Evolutionary conservation across 2,113 vertebrate species (phyloP), one percentile per base, ranked within the genome.

Genomic region (Gobius niger): DNA sequence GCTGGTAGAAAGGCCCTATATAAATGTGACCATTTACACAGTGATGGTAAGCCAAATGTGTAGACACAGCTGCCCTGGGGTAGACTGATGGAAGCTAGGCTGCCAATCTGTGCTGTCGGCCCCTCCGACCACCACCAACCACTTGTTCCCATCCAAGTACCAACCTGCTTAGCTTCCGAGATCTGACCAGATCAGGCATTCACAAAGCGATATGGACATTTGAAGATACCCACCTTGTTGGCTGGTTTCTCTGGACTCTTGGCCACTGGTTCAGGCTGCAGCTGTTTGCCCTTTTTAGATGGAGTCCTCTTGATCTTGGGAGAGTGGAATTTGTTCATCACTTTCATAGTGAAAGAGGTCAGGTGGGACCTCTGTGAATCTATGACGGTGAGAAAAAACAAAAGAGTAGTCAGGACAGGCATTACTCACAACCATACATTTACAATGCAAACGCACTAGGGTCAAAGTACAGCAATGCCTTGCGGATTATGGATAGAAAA

Each of bases 251-350:
- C 97, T 0, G 93, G 87, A 2, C 85, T 90, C 81, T 95, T 98
- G 84, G 94, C 93, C 0, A 94, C 88, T 44, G 94, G 93, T 56
- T 98, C 98, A 0, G 87, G 91, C 83, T 94, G 94, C 63, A 86
- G 91, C 67, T 95, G 96, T 76, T 98, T 99, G 67, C 95, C 94
- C 84, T 98, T 99, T 92, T 98, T 99, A 12, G 98, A 98, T 4
- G 96, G 98, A 0, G 96, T 98, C 73, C 97, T 93, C 92, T 98
- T 98, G 91, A 98, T 98, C 91, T 98, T 99, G 76, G 97, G 98
- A 2, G 98, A 98, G 82, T 98, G 96, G 92, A 99, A 98, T 87
- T 99, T 99, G 92, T 98, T 96, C 92, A 95, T 99, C 82, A 99
- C 86, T 88, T 98, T 99, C 96, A 98, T 98, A 67, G 98, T 98